Percentiles rank a stretch among this genome's conserved stretches.
phyloP scores from a whole-genome alignment of 1,140 invertebrate genomes.

The Campodea augens region DNA sequence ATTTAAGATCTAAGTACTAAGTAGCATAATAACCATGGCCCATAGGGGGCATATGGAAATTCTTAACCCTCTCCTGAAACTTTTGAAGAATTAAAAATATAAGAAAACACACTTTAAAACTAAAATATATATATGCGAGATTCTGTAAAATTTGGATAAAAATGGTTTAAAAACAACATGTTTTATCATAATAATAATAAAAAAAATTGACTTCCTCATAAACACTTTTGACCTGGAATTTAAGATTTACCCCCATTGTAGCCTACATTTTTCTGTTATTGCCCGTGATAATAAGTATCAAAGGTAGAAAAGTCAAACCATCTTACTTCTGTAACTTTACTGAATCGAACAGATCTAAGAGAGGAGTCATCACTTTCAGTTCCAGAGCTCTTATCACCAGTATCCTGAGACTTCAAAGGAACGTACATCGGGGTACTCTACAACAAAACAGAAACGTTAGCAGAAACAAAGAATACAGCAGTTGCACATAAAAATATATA shows the following conservation, averaged over 20 bases:
- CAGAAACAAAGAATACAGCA: no score
- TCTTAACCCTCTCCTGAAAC: no score
- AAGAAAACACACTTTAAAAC: no score
- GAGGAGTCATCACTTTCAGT: slow-evolving; percentile 70
- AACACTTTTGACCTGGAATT: background rate
- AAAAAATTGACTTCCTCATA: background rate
- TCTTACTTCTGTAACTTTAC: slow-evolving; percentile 53
- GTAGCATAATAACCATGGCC: no score
- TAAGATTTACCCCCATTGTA: background rate
- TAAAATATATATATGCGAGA: no score
- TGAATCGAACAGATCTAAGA: slow-evolving; percentile 54
- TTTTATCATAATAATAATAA: background rate
- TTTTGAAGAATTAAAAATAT: no score
- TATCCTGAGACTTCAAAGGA: slow-evolving; percentile 53
- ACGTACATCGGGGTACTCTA: slow-evolving; percentile 66
- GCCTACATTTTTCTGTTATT: background rate
- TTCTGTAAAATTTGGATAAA: background rate
- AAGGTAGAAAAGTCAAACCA: slow-evolving; percentile 20
- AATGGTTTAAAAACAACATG: background rate
- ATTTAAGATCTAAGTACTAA: no score
- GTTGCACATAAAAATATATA: background rate
- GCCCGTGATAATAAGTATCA: background rate
- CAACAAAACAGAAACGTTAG: slow-evolving; percentile 16
- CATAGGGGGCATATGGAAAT: no score
- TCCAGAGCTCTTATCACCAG: slow-evolving; percentile 41